Base-by-base conservation (phyloP, 1,140 invertebrate species). In the Ephestia elutella region DNA sequence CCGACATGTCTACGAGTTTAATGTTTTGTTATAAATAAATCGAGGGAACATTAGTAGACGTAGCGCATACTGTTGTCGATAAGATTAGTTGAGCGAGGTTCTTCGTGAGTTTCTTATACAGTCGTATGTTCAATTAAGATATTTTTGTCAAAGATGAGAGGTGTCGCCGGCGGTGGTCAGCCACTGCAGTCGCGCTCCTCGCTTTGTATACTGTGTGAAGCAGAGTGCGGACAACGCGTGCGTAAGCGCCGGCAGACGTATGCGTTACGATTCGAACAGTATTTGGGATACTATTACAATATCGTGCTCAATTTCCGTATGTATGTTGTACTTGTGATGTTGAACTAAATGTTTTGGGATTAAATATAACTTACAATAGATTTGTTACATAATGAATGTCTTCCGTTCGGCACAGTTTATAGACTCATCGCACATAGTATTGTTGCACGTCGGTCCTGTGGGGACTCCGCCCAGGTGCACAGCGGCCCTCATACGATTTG, bases 341-440 rank as follows among this genome's bases (percentile, higher is more conserved):
- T 86, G 66, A 82, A 73, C 59, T 77, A 71, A 80, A 80, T 73
- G 62, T 79, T 85, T 85, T 67, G 70, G 78, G 65, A 73, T 68
- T 73, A 61, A 68, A 68, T 66, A 66, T 78, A 73, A 80, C 73
- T 71, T 80, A 80, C 75, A 81, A 72, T 75, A 76, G 73, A 74
- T 83, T 81, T 81, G 80, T 86, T 87, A 85, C 75, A 78, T 83
- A 77, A 82, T 82, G 71, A 78, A 86, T 83, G 86, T 88, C 86
- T 88, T 88, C 86, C 86, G 86, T 88, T 87, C 59, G 78, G 79
- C 84, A 88, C 86, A 73, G 82, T 85, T 80, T 78, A 78, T 80
- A 85, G 71, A 73, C 74, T 78, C 71, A 64, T 75, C 73, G 84
- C 86, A 88, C 83, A 75, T 80, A 84, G 77, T 78, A 79, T 79